These are phyloP conservation scores for Eupithecia insigniata DNA, from an alignment of 2,888 invertebrate species.

Conservation along the genomic window DNA sequence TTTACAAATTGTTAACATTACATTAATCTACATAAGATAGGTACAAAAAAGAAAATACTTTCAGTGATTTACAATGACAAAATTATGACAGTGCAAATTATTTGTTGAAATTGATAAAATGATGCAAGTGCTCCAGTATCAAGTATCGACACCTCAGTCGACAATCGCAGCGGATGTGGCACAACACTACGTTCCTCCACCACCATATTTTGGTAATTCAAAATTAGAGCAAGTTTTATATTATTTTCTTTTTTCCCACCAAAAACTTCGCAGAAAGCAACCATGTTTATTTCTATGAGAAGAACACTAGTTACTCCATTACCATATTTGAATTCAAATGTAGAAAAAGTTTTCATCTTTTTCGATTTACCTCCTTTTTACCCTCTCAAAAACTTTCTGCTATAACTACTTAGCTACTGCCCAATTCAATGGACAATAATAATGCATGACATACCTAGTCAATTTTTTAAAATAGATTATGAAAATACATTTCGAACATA, in stretches of 20 bases:
- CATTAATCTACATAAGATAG: background rate
- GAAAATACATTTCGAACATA: no score
- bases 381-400: no score
- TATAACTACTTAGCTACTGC: no score
- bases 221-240: slow-evolving; percentile 12
- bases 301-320: no score
- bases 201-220: slow-evolving; percentile 77
- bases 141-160: slow-evolving; percentile 82
- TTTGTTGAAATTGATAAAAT: slow-evolving; percentile 52
- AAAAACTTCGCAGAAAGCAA: no score
- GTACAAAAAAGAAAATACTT: background rate
- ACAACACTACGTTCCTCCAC: slow-evolving; percentile 78
- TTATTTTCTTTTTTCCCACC: background rate
- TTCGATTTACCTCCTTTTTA: no score
- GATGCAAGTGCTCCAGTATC: slow-evolving; percentile 87
- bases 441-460: no score
- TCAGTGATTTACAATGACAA: slow-evolving; percentile 3
- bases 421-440: no score
- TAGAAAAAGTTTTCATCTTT: no score
- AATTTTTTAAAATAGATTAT: no score
- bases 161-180: slow-evolving; percentile 75
- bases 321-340: no score
- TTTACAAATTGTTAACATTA: background rate
- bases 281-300: no score
- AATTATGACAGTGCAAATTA: slow-evolving; percentile 7